Conservation (phyloP, 2,888 invertebrate species). For the Tenodera sinensis region DNA sequence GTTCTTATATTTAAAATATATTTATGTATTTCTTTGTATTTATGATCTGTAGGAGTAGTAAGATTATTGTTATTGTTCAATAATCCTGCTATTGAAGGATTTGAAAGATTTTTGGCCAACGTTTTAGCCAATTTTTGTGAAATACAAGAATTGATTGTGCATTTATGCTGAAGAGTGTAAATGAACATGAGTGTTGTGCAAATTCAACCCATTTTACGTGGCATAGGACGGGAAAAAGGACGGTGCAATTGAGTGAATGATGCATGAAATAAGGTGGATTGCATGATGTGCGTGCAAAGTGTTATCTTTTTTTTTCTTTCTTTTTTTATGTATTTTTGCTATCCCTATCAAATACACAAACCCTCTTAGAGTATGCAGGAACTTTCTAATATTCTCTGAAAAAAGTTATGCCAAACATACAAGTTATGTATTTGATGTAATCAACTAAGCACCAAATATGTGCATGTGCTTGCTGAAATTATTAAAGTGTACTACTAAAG, state of each 20-base stretch:
- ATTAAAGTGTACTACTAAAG: background rate
- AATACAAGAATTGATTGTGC: background rate
- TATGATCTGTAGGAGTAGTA: background rate
- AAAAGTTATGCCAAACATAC: background rate
- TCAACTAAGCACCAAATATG: background rate
- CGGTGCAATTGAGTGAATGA: slow-evolving; percentile 19
- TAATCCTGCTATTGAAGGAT: background rate
- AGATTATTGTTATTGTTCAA: background rate
- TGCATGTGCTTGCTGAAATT: background rate
- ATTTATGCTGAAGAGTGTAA: background rate
- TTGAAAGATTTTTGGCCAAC: background rate
- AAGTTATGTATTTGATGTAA: background rate
- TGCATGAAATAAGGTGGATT: slow-evolving; percentile 2
- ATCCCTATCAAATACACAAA: slow-evolving; percentile 10
- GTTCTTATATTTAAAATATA: background rate
- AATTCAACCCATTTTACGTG: background rate
- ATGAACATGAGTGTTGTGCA: background rate
- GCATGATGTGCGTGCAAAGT: background rate
- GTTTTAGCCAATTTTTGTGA: background rate
- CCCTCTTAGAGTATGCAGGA: background rate
- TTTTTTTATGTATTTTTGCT: background rate
- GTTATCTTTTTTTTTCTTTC: background rate
- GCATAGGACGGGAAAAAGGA: slow-evolving; percentile 23
- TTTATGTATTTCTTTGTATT: background rate
- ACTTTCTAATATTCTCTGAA: background rate